A percentile compares a stretch with the other conserved stretches of the same genome.
These are phyloP conservation scores for Sinhomidia bicolor DNA, from an alignment of 2,888 invertebrate species.

Conservation along the genomic window DNA sequence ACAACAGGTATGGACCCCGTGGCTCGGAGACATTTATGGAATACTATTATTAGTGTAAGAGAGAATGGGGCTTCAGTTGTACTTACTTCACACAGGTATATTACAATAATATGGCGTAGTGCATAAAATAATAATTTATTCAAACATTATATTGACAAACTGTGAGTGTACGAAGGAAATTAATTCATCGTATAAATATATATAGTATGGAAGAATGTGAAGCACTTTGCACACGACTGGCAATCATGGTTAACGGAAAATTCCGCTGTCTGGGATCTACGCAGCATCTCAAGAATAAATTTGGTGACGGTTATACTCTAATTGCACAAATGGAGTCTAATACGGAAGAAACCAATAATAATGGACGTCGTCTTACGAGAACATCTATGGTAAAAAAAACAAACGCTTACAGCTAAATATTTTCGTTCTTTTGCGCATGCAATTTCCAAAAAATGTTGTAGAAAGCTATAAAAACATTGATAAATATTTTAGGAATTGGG, in stretches of 20 bases:
- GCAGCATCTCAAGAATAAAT: slow-evolving; percentile 90
- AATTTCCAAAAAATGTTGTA: too few species aligned
- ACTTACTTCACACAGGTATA: slow-evolving; percentile 88
- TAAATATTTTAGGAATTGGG: slow-evolving; percentile 69
- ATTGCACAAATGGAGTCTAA: slow-evolving; percentile 85
- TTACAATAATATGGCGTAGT: slow-evolving; percentile 86
- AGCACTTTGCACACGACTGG: slow-evolving; percentile 89
- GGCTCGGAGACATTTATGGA: slow-evolving; percentile 91
- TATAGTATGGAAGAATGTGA: slow-evolving; percentile 93
- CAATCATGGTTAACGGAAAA: slow-evolving; percentile 91
- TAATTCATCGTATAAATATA: background rate
- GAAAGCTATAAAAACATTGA: too few species aligned
- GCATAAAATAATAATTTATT: too few species aligned
- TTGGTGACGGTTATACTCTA: slow-evolving; percentile 86
- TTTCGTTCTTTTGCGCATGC: too few species aligned
- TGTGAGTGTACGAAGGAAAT: too few species aligned
- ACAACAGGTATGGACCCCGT: slow-evolving; percentile 87
- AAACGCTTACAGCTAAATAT: too few species aligned
- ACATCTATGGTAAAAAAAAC: slow-evolving; percentile 81
- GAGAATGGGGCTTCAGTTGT: slow-evolving; percentile 89
- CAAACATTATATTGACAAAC: too few species aligned
- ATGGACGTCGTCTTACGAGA: slow-evolving; percentile 78
- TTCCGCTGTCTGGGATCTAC: slow-evolving; percentile 89
- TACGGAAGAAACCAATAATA: slow-evolving; percentile 86
- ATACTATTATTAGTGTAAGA: slow-evolving; percentile 87